These are phyloP conservation scores for Zootoca vivipara DNA, from an alignment of 2,113 vertebrate species.

Conservation along the genomic window DNA sequence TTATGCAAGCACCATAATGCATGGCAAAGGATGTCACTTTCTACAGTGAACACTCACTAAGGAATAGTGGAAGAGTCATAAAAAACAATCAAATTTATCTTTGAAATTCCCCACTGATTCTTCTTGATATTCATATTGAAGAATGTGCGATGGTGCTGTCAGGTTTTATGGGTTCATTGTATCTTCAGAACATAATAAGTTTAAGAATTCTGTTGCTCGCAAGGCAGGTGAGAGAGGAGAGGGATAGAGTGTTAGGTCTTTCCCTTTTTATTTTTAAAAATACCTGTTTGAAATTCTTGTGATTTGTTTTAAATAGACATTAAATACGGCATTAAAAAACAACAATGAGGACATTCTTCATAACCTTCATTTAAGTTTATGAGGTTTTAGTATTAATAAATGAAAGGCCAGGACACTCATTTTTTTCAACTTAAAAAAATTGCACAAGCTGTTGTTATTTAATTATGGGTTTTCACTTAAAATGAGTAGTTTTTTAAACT, in stretches of 20 bases:
- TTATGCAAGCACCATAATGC: background rate
- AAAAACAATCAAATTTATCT: slow-evolving; percentile 24
- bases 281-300: slow-evolving; percentile 5
- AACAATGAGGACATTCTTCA: too few species aligned
- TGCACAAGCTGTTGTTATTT: background rate
- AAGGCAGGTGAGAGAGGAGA: background rate
- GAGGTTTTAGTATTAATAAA: slow-evolving; percentile 45
- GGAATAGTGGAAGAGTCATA: slow-evolving; percentile 11
- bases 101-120: slow-evolving; percentile 38
- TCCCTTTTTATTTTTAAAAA: slow-evolving; percentile 12
- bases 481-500: background rate
- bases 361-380: background rate
- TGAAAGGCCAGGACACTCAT: slow-evolving; percentile 19
- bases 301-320: slow-evolving; percentile 19
- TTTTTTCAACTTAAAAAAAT: slow-evolving; percentile 12
- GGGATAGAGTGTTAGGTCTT: background rate
- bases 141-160: background rate
- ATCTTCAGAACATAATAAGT: slow-evolving; percentile 4
- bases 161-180: slow-evolving; percentile 12
- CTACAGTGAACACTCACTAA: background rate
- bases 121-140: slow-evolving; percentile 10
- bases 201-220: background rate
- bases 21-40: slow-evolving; percentile 1
- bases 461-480: slow-evolving; percentile 6
- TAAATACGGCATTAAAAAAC: background rate